phyloP scores from a whole-genome alignment of 2,888 invertebrate species.

The Periphyllus acericola region DNA sequence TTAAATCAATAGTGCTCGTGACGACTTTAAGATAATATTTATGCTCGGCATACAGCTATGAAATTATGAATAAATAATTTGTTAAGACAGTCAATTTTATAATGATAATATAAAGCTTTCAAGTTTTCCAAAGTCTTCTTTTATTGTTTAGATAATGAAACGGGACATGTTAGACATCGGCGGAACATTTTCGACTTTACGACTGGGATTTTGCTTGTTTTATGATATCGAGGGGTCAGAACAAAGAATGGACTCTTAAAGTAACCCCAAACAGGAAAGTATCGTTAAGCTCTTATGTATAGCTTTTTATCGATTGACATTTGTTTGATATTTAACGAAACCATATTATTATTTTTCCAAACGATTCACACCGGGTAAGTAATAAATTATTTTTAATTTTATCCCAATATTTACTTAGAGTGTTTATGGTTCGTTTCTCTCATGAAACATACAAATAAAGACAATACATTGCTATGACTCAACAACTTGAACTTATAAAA shows the following conservation, averaged over 20 bases:
- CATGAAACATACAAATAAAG: background rate
- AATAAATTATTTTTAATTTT: constrained; percentile 10
- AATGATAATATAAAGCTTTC: background rate
- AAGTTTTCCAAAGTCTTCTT: background rate
- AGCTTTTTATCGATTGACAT: constrained; percentile 49
- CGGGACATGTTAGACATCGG: constrained; percentile 19
- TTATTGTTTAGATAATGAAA: background rate
- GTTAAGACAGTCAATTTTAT: background rate
- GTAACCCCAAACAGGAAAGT: constrained; percentile 45
- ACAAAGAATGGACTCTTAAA: constrained; percentile 44
- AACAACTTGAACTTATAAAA: too few relatives aligned
- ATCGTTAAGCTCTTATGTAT: constrained; percentile 44
- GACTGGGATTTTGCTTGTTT: constrained; percentile 47
- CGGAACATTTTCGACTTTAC: constrained; percentile 41
- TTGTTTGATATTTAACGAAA: background rate
- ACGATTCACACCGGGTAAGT: background rate
- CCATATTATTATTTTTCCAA: background rate
- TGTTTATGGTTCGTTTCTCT: background rate
- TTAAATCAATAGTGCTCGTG: background rate
- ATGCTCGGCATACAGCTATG: background rate
- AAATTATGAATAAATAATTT: constrained; percentile 30
- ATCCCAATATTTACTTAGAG: background rate
- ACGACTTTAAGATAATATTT: constrained; percentile 6
- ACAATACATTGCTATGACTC: background rate
- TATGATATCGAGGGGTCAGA: constrained; percentile 32